A percentile compares a stretch with the other conserved stretches of the same genome.
These are phyloP conservation scores for Aporophyla lueneburgensis DNA, from an alignment of 2,888 invertebrate genomes.

Conservation along the genomic window DNA sequence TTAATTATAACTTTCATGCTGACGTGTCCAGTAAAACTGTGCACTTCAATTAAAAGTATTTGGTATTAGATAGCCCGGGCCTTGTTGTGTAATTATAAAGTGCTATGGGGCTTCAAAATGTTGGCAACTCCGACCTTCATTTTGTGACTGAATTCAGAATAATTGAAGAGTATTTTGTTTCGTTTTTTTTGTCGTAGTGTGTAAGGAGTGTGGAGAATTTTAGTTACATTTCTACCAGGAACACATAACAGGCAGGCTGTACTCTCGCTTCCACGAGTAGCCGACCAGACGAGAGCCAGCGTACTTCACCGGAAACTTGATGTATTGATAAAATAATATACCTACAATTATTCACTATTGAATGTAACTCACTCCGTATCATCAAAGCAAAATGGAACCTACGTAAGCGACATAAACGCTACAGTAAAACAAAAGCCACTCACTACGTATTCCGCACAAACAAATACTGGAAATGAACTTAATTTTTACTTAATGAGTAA, in stretches of 20 bases:
- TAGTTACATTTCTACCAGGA: constrained; percentile 11
- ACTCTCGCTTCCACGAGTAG: not conserved
- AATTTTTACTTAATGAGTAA: constrained; percentile 59
- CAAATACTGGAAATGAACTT: constrained; percentile 24
- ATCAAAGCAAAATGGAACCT: constrained; percentile 11
- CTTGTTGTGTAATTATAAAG: constrained; percentile 70
- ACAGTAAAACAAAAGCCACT: not conserved
- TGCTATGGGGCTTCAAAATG: constrained; percentile 53
- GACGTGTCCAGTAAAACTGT: constrained; percentile 79
- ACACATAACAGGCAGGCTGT: not conserved
- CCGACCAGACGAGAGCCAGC: not conserved
- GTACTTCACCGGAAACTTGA: not conserved
- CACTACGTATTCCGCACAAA: not conserved
- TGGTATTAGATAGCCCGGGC: constrained; percentile 67
- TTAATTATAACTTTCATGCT: constrained; percentile 86
- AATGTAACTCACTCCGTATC: not conserved
- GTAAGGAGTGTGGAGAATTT: not conserved
- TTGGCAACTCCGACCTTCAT: constrained; percentile 24
- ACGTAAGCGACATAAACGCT: not conserved
- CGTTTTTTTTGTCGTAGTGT: constrained; percentile 28
- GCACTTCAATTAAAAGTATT: constrained; percentile 83
- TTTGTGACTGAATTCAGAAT: constrained; percentile 50
- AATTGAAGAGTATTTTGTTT: constrained; percentile 48
- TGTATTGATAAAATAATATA: not conserved
- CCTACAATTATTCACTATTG: too few species aligned